Percentiles rank a stretch among this genome's conserved stretches.
These are phyloP conservation scores for Eumerus sabulonum DNA, from an alignment of 2,888 invertebrate species.

Conservation along the genomic window DNA sequence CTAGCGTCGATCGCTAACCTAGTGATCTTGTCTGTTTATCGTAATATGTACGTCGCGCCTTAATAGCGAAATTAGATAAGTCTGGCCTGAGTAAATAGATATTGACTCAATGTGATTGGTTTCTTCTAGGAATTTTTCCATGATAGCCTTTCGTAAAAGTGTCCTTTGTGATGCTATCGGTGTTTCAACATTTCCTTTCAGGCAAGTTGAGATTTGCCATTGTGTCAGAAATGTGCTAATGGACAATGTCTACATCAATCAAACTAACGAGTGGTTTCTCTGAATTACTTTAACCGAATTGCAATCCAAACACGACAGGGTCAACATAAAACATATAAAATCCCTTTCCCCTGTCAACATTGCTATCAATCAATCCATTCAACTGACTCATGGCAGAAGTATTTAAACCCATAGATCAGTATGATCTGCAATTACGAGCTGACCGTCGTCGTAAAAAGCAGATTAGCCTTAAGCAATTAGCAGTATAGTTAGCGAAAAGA, in stretches of 20 bases:
- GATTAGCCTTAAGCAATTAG: no score
- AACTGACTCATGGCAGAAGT: conserved; percentile 47
- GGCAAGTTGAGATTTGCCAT: conserved; percentile 13
- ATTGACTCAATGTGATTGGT: no score
- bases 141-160: no score
- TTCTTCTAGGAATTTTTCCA: no score
- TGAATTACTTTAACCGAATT: conserved; percentile 10
- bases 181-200: conserved; percentile 10
- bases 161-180: background rate
- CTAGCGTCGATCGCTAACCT: no score
- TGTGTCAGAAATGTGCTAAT: conserved; percentile 22
- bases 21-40: no score
- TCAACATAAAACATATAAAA: background rate
- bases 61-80: no score
- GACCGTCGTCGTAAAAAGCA: no score
- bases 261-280: background rate
- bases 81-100: no score
- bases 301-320: conserved; percentile 6
- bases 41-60: no score
- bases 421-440: no score
- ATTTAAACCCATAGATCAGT: conserved; percentile 17
- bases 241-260: conserved; percentile 7
- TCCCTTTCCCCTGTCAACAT: conserved; percentile 1
- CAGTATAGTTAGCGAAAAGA: no score
- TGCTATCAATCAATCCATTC: conserved; percentile 24